Conservation (phyloP, 2,888 invertebrate species). For the Chouioia cunea region DNA sequence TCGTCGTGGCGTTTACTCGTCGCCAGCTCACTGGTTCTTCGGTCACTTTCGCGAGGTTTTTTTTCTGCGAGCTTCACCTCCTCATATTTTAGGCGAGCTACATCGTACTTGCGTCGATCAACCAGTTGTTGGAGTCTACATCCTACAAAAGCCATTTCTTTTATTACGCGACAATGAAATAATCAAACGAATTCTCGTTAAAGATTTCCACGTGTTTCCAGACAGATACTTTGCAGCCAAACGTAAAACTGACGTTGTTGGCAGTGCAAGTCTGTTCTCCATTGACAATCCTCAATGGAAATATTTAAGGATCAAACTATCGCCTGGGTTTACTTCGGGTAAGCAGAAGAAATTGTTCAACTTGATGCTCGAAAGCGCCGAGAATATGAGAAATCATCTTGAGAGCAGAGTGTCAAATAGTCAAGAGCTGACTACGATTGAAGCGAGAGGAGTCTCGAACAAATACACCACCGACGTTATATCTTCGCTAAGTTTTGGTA, state of each 20-base stretch:
- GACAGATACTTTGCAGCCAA: slow-evolving; percentile 65
- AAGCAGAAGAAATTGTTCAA: slow-evolving; percentile 71
- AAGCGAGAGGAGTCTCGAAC: slow-evolving; percentile 43
- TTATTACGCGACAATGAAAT: slow-evolving; percentile 68
- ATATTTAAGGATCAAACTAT: slow-evolving; percentile 68
- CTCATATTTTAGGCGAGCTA: slow-evolving; percentile 52
- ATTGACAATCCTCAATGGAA: slow-evolving; percentile 70
- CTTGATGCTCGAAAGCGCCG: slow-evolving; percentile 65
- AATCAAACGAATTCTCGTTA: slow-evolving; percentile 68
- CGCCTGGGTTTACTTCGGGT: slow-evolving; percentile 71
- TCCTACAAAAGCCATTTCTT: slow-evolving; percentile 68
- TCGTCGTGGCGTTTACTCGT: slow-evolving; percentile 54
- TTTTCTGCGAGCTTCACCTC: slow-evolving; percentile 54
- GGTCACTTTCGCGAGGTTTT: slow-evolving; percentile 58
- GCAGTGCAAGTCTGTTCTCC: slow-evolving; percentile 64
- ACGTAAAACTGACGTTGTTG: slow-evolving; percentile 59
- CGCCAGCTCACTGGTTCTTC: slow-evolving; percentile 53
- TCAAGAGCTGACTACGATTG: slow-evolving; percentile 45
- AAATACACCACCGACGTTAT: slow-evolving; percentile 59
- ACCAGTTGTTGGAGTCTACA: slow-evolving; percentile 68
- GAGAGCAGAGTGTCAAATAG: slow-evolving; percentile 31
- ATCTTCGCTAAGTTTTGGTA: slow-evolving; percentile 59
- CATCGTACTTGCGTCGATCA: slow-evolving; percentile 49
- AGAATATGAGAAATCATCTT: slow-evolving; percentile 52
- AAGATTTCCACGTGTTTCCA: slow-evolving; percentile 68